These are phyloP conservation scores for Macrocentrus cingulum DNA, from an alignment of 1,140 invertebrate species.

Conservation along the genomic window DNA sequence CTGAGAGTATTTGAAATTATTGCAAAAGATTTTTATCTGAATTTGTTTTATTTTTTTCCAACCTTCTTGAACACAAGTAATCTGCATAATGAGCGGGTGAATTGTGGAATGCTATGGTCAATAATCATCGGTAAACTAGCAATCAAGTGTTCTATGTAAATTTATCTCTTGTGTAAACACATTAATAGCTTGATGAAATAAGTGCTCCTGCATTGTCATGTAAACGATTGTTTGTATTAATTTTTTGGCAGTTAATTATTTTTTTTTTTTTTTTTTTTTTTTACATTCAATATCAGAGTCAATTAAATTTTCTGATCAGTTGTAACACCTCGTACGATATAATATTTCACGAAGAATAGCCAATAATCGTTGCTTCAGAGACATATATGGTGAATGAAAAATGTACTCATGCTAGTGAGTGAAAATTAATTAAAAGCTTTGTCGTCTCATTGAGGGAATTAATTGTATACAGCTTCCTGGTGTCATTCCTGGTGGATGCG, in stretches of 20 bases:
- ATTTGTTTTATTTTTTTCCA: neutral
- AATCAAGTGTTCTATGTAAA: too few relatives aligned
- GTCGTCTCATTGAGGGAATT: slow-evolving; percentile 4
- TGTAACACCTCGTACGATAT: neutral
- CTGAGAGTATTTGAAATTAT: neutral
- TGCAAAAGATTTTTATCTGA: neutral
- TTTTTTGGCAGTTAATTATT: slow-evolving; percentile 8
- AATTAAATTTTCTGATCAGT: neutral
- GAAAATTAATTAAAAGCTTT: too few relatives aligned
- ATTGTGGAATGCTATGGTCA: slow-evolving; percentile 9
- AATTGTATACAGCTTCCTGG: slow-evolving; percentile 77
- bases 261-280: too few relatives aligned
- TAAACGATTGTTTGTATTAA: neutral
- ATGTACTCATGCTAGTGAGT: too few relatives aligned
- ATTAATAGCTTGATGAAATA: neutral
- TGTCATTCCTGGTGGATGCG: slow-evolving; percentile 96
- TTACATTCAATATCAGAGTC: neutral
- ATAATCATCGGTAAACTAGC: neutral
- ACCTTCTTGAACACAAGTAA: neutral
- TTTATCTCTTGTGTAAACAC: too few relatives aligned
- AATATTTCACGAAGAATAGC: too few relatives aligned
- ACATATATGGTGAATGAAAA: too few relatives aligned
- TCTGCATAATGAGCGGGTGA: neutral
- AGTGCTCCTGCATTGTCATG: neutral
- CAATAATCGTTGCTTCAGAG: too few relatives aligned